phyloP scores from a whole-genome alignment of 2,113 vertebrate genomes.

The Illadopsis cleaveri region DNA sequence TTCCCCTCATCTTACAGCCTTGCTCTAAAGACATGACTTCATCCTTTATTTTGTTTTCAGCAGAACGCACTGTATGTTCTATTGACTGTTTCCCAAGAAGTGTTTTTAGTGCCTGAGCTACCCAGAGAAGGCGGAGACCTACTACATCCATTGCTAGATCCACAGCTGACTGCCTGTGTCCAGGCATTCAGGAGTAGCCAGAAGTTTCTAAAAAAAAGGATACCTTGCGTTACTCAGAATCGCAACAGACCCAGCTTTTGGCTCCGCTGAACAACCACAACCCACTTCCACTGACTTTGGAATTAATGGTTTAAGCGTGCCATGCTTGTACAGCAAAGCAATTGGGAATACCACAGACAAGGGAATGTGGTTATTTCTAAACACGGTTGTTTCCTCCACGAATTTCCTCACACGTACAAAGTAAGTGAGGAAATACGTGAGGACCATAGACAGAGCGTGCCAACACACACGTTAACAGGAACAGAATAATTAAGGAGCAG shows the following conservation, averaged over 20 bases:
- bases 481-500: neutral
- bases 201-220: neutral
- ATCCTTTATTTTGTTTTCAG: neutral
- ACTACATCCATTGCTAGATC: neutral
- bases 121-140: neutral
- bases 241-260: accelerated
- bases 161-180: neutral
- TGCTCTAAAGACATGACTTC: conserved; percentile 34
- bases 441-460: neutral
- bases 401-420: neutral
- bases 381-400: neutral
- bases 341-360: neutral
- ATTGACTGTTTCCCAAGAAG: neutral
- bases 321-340: neutral
- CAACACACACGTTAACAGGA: neutral
- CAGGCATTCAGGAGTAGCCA: neutral
- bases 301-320: neutral
- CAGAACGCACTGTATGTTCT: neutral
- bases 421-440: neutral
- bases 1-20: conserved; percentile 43
- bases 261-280: neutral
- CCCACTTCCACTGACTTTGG: neutral
- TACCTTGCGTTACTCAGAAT: neutral
- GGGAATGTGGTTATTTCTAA: neutral
- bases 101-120: neutral